phyloP scores from a whole-genome alignment of 2,888 invertebrate genomes.

The Andrena chrysosceles region DNA sequence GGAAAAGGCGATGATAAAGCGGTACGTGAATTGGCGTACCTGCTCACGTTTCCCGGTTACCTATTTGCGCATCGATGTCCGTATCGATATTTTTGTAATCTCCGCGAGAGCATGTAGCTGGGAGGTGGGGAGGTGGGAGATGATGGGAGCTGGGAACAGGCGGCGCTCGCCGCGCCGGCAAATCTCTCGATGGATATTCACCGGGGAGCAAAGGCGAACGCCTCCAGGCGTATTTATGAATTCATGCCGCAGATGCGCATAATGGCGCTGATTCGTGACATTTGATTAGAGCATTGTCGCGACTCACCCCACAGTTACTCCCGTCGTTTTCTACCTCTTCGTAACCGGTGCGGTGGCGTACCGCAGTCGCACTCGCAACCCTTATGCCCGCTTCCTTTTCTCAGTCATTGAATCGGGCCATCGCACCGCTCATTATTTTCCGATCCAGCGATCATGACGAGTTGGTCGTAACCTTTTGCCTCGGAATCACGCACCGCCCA shows the following conservation, averaged over 20 bases:
- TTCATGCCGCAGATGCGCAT: conserved; percentile 84
- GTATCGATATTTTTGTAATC: conserved; percentile 8
- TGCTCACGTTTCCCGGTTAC: neutral
- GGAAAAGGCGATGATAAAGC: neutral
- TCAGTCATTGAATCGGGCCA: conserved; percentile 59
- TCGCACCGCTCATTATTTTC: conserved; percentile 65
- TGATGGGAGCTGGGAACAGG: neutral
- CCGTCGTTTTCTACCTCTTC: conserved; percentile 63
- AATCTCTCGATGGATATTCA: conserved; percentile 61
- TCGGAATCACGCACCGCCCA: conserved; percentile 37
- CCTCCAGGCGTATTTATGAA: conserved; percentile 83
- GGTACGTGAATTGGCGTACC: neutral
- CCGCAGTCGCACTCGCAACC: conserved; percentile 71
- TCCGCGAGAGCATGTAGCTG: neutral
- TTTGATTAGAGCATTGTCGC: conserved; percentile 84
- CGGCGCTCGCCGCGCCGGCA: conserved; percentile 20
- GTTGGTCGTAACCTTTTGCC: conserved; percentile 47
- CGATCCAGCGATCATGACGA: conserved; percentile 64
- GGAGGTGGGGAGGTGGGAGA: neutral
- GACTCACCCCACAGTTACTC: conserved; percentile 74
- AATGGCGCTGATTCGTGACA: conserved; percentile 84
- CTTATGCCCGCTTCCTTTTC: conserved; percentile 66
- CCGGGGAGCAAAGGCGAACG: conserved; percentile 72
- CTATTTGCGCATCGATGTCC: neutral
- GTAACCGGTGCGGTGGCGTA: conserved; percentile 60